Evolutionary conservation across 2,888 invertebrate genomes (phyloP), one percentile per base, ranked within the genome.

Genomic region (Drosophila austrosaltans): DNA sequence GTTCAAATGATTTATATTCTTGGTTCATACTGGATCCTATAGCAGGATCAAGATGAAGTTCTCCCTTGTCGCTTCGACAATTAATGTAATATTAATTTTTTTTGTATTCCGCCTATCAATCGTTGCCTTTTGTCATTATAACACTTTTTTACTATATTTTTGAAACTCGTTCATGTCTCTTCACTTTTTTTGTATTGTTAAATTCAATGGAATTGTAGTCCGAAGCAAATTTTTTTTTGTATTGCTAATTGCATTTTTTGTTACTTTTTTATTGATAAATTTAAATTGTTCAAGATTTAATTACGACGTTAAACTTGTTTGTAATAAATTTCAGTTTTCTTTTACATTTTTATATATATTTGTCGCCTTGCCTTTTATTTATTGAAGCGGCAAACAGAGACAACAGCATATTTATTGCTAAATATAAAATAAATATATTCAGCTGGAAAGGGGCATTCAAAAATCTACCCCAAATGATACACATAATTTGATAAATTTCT

Each of bases 111-210:
- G 66, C 66, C 53, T 61, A 62, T 65, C 54, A 61, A 54, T 59
- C 71, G 56, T 77, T 44, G 72, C 75, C 82, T 83, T 83, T 70
- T 83, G 71, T 57, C n/a, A 39, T 2, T 72, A 63, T 75, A 36
- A 58, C 57, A 64, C 44, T 68, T 68, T 68, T 67, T 65, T 32
- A 30, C 48, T 59, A 65, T 53, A 20, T 59, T 58, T 36, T 68
- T 54, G 10, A 25, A 48, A 12, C 22, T 12, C 10, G 22, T 53
- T 53, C 53, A 67, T 39, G 22, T 58, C 66, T 39, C 16, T 32
- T 32, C 40, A 28, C 25, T 67, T 42, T 53, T 63, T 39, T n/a
- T 59, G 63, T 73, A 68, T 30, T 30, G 30, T 30, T 69, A 68
- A 69, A 69, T 74, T 69, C 48, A 48, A 48, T 48, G 69, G 60